Percentiles rank a stretch among this genome's conserved stretches.
phyloP scores from a whole-genome alignment of 2,797 vertebrate genomes.

The Heliangelus exortis region DNA sequence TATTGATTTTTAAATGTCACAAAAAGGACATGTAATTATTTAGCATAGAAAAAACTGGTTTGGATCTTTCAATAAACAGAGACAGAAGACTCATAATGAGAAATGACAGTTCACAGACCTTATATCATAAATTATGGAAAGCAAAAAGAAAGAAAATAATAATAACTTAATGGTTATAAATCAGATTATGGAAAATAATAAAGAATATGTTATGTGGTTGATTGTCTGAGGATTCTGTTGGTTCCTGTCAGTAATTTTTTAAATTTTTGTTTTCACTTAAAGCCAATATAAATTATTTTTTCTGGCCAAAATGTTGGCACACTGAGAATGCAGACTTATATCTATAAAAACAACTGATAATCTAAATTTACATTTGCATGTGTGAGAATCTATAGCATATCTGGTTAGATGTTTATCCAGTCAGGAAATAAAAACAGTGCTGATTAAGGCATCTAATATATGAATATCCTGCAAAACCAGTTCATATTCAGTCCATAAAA shows the following conservation, averaged over 20 bases:
- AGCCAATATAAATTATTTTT: neutral
- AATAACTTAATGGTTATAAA: neutral
- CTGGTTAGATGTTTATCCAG: neutral
- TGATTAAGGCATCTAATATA: neutral
- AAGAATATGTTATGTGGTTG: neutral
- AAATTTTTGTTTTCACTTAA: neutral
- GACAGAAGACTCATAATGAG: neutral
- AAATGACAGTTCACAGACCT: neutral
- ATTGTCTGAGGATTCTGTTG: neutral
- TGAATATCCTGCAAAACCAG: neutral
- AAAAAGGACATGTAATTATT: conserved; percentile 34
- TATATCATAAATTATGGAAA: conserved; percentile 4
- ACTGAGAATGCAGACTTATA: neutral
- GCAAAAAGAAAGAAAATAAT: neutral
- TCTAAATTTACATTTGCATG: neutral
- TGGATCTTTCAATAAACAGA: conserved; percentile 4
- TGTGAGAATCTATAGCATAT: neutral
- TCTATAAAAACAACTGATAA: neutral
- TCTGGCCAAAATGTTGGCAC: neutral
- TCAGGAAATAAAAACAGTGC: neutral
- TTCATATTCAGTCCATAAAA: neutral
- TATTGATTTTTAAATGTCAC: conserved; percentile 48
- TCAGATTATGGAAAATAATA: neutral
- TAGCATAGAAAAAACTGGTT: neutral
- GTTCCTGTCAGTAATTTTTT: neutral